These are phyloP conservation scores for Eupithecia centaureata DNA, from an alignment of 2,888 invertebrate species.

Conservation along the genomic window DNA sequence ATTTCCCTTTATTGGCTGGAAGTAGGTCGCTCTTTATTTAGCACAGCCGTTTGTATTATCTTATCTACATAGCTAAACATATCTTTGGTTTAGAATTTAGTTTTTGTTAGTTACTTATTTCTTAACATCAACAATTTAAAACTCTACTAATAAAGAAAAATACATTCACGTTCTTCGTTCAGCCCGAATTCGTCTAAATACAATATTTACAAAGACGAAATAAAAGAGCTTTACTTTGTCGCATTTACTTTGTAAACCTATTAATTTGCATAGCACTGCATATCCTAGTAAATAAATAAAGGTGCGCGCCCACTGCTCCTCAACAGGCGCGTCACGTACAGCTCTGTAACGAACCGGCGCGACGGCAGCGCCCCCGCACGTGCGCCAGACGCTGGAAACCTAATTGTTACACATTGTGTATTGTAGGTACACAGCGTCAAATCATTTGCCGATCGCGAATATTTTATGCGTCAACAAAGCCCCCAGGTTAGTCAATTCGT, in stretches of 20 bases:
- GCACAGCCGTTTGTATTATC: conserved; percentile 24
- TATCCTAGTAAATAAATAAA: conserved; percentile 35
- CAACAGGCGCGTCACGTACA: conserved; percentile 56
- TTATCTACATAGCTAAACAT: not conserved
- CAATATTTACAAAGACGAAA: not conserved
- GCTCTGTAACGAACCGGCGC: conserved; percentile 60
- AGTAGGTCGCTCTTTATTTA: conserved; percentile 50
- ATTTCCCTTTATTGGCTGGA: conserved; percentile 58
- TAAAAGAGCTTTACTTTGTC: conserved; percentile 8
- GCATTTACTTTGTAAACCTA: conserved; percentile 1
- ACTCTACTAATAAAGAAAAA: not conserved
- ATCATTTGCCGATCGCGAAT: conserved; percentile 35
- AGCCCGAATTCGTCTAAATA: not conserved
- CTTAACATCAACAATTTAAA: too few species aligned
- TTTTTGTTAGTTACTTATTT: not conserved
- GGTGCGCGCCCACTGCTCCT: conserved; percentile 42
- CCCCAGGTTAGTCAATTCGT: conserved; percentile 31
- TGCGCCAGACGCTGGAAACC: conserved; percentile 40
- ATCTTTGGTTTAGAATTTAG: not conserved
- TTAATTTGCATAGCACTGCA: conserved; percentile 20
- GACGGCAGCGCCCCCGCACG: conserved; percentile 53
- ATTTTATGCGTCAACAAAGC: conserved; percentile 32
- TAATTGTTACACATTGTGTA: conserved; percentile 28
- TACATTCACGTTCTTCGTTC: not conserved
- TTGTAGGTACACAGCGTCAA: conserved; percentile 29